phyloP scores from a whole-genome alignment of 2,113 vertebrate species.

The Oceanites oceanicus region DNA sequence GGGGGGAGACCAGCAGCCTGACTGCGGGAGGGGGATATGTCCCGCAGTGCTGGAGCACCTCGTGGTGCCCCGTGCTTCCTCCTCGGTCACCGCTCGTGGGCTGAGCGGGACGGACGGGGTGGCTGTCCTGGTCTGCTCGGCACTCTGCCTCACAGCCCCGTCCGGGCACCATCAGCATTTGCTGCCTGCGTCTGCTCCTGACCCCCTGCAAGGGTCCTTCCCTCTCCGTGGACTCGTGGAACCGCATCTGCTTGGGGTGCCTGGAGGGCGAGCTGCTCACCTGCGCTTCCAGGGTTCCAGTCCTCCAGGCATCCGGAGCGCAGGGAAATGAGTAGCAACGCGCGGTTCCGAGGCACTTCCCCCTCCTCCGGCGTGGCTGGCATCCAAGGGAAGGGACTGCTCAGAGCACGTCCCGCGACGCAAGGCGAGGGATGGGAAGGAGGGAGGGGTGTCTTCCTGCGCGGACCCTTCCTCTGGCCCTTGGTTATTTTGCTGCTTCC shows the following conservation, averaged over 20 bases:
- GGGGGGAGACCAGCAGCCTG: neutral
- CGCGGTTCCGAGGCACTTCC: rapidly evolving
- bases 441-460: slow-evolving; percentile 35
- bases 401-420: neutral
- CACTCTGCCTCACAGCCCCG: rapidly evolving
- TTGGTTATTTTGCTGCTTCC: slow-evolving; percentile 51
- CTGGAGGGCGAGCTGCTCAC: neutral
- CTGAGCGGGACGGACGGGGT: neutral
- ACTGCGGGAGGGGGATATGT: rapidly evolving
- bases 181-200: neutral
- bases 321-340: neutral
- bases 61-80: neutral
- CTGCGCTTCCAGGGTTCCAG: rapidly evolving
- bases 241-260: neutral
- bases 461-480: neutral
- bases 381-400: neutral
- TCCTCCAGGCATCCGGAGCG: neutral
- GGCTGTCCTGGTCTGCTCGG: neutral
- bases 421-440: neutral
- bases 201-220: neutral
- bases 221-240: no score
- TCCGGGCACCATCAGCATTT: neutral
- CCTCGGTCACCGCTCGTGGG: rapidly evolving
- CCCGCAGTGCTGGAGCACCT: neutral
- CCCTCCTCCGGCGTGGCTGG: rapidly evolving